Percentiles rank a stretch among this genome's conserved stretches.
phyloP scores from a whole-genome alignment of 2,888 invertebrate genomes.

The Metacarcinus magister region DNA sequence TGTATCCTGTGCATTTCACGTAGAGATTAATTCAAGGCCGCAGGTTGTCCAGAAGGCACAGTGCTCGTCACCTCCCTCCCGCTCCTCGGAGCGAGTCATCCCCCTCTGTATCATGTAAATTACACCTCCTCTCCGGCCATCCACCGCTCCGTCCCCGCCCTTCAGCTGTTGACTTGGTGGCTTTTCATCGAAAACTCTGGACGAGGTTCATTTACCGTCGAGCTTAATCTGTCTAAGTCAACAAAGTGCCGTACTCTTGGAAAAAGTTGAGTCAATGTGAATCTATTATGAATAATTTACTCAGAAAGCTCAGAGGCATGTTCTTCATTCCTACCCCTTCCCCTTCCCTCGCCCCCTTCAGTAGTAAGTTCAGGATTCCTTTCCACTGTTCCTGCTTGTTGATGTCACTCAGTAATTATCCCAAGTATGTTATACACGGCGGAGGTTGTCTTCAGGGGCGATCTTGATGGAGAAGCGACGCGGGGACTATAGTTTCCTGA shows the following conservation, averaged over 20 bases:
- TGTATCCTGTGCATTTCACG: not conserved
- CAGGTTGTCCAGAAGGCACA: constrained; percentile 10
- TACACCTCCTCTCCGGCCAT: constrained; percentile 49
- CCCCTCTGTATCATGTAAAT: constrained; percentile 46
- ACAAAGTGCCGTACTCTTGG: constrained; percentile 39
- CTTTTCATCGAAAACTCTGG: constrained; percentile 53
- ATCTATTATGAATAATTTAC: constrained; percentile 53
- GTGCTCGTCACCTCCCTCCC: not conserved
- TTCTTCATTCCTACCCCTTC: not conserved
- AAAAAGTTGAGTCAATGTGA: constrained; percentile 51
- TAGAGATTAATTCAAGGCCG: constrained; percentile 8
- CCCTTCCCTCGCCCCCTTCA: not conserved
- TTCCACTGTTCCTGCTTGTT: not conserved
- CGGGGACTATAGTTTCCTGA: not conserved
- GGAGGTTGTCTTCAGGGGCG: not conserved
- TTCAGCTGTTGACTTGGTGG: constrained; percentile 47
- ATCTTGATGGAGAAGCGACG: not conserved
- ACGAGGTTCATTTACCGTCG: constrained; percentile 46
- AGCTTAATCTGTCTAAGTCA: constrained; percentile 53
- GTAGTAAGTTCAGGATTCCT: not conserved
- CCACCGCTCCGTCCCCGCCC: constrained; percentile 42
- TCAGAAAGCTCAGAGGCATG: constrained; percentile 29
- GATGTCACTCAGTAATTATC: not conserved
- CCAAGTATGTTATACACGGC: not conserved
- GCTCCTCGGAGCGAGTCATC: not conserved